Percentiles rank a stretch among this genome's conserved stretches.
phyloP scores from a whole-genome alignment of 2,888 invertebrate species.

The Sarcophaga carnaria region DNA sequence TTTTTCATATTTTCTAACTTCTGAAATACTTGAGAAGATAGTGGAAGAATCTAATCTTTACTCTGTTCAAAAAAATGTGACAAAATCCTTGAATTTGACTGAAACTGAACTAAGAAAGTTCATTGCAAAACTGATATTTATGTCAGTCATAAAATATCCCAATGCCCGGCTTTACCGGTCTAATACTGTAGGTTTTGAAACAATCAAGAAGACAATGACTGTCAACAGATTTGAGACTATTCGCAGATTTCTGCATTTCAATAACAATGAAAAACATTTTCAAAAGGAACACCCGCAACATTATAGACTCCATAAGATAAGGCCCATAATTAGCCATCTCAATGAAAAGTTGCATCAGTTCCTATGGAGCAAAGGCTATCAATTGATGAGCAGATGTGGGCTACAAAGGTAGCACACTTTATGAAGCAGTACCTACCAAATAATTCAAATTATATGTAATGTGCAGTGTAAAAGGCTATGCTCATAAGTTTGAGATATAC shows the following conservation, averaged over 20 bases:
- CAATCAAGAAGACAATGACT: background rate
- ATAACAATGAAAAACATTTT: background rate
- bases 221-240: conserved; percentile 2
- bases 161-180: background rate
- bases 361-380: conserved; percentile 27
- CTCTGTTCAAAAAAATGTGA: too few relatives aligned
- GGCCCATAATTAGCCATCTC: background rate
- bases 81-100: background rate
- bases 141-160: background rate
- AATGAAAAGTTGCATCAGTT: conserved; percentile 13
- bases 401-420: background rate
- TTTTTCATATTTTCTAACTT: too few relatives aligned
- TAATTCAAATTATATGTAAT: conserved; percentile 25
- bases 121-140: background rate
- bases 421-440: conserved; percentile 17
- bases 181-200: too few relatives aligned
- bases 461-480: conserved; percentile 24
- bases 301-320: conserved; percentile 8
- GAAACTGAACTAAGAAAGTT: conserved; percentile 4
- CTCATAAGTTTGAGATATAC: conserved; percentile 23
- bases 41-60: too few relatives aligned
- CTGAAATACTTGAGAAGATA: too few relatives aligned
- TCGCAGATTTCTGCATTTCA: conserved; percentile 11
- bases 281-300: too few relatives aligned
- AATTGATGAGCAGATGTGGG: background rate